phyloP scores from a whole-genome alignment of 92 coral and sea anemone genomes.

The Palythoa grandiflora region DNA sequence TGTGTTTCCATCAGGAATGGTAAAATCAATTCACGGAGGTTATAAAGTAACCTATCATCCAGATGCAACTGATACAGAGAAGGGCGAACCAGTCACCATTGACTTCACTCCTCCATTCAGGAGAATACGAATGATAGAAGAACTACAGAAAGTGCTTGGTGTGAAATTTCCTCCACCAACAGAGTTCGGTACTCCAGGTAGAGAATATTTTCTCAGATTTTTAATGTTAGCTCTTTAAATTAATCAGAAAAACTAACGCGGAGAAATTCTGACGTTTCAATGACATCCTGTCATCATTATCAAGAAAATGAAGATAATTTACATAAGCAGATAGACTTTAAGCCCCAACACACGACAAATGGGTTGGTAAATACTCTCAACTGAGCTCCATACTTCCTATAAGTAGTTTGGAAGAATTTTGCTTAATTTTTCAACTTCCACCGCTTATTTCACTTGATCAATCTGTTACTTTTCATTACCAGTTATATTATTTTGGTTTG shows the following conservation, averaged over 20 bases:
- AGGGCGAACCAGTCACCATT: conserved; percentile 87
- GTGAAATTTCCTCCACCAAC: conserved; percentile 83
- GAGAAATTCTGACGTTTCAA: no score
- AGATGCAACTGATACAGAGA: conserved; percentile 91
- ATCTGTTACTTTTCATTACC: no score
- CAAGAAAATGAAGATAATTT: not conserved
- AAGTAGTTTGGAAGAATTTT: no score
- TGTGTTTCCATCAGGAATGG: conserved; percentile 68
- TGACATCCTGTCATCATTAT: no score
- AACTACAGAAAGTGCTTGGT: conserved; percentile 80
- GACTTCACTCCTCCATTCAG: conserved; percentile 96
- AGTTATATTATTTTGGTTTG: no score
- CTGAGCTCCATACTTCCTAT: no score
- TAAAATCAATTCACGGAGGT: conserved; percentile 88
- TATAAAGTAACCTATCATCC: conserved; percentile 90
- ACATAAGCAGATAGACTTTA: no score
- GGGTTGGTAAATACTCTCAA: no score
- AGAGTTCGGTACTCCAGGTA: conserved; percentile 86
- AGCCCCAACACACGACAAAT: no score
- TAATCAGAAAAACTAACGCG: not conserved
- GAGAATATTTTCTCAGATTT: not conserved
- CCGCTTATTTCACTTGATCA: no score
- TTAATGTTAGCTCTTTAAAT: not conserved
- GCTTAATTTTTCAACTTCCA: no score
- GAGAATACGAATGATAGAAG: conserved; percentile 87